Percentiles rank a stretch among this genome's conserved stretches.
These are phyloP conservation scores for Calosoma granatense DNA, from an alignment of 1,140 invertebrate species.

Conservation along the genomic window DNA sequence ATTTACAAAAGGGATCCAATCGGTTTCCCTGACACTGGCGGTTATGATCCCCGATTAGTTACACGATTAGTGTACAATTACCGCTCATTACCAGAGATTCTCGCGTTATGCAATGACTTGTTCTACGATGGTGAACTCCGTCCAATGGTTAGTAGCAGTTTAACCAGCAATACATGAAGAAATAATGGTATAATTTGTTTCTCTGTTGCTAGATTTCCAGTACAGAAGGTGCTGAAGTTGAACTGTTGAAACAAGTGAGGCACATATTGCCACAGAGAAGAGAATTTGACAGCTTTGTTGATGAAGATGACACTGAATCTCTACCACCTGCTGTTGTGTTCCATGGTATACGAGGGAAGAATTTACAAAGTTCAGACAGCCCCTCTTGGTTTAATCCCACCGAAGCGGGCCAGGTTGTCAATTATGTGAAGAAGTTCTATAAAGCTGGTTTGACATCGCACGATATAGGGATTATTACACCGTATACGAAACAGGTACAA, in stretches of 20 bases:
- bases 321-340: conserved; percentile 56
- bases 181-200: too few relatives aligned
- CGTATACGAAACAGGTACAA: conserved; percentile 83
- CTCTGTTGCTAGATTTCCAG: conserved; percentile 26
- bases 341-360: conserved; percentile 68
- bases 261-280: conserved; percentile 34
- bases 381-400: conserved; percentile 82
- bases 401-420: conserved; percentile 65
- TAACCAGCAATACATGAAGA: too few relatives aligned
- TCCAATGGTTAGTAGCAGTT: conserved; percentile 27
- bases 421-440: conserved; percentile 47
- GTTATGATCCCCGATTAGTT: conserved; percentile 47
- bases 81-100: conserved; percentile 49
- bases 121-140: conserved; percentile 52
- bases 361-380: conserved; percentile 59
- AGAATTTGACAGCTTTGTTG: too few relatives aligned
- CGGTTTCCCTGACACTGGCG: conserved; percentile 36
- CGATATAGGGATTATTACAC: conserved; percentile 87
- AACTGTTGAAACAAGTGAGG: conserved; percentile 30
- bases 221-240: conserved; percentile 20
- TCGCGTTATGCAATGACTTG: conserved; percentile 47
- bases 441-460: conserved; percentile 48
- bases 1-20: conserved; percentile 36
- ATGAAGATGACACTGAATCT: conserved; percentile 26
- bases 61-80: conserved; percentile 57